These are phyloP conservation scores for Anser brachyrhynchus DNA, from an alignment of 2,113 vertebrate genomes.

Conservation along the genomic window DNA sequence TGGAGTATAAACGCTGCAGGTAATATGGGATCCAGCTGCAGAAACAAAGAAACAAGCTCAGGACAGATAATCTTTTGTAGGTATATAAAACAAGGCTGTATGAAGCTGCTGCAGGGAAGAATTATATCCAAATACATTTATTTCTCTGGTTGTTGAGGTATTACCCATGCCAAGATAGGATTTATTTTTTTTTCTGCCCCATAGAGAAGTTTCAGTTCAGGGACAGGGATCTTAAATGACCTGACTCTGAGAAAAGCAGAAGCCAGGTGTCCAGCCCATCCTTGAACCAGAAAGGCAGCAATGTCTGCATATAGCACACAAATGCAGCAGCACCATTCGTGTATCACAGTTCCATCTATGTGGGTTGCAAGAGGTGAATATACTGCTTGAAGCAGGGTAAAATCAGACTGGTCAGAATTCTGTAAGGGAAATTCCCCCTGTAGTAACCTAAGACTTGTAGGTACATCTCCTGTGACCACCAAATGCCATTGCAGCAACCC, in stretches of 20 bases:
- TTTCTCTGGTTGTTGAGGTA: neutral
- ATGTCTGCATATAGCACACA: neutral
- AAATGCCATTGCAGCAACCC: neutral
- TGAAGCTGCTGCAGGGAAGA: neutral
- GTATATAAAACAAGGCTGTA: neutral
- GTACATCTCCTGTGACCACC: neutral
- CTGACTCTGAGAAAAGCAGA: neutral
- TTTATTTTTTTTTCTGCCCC: neutral
- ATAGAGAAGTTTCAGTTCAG: neutral
- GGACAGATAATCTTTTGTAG: neutral
- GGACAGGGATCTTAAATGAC: neutral
- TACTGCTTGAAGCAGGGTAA: no score
- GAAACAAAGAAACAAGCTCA: neutral
- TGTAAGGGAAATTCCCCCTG: neutral
- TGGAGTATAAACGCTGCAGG: neutral
- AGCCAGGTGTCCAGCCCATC: no score
- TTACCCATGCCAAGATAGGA: neutral
- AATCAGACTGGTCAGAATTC: neutral
- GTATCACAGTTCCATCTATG: neutral
- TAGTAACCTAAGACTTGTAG: neutral
- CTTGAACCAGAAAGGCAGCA: neutral
- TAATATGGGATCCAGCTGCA: neutral
- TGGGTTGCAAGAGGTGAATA: no score
- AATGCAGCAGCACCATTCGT: neutral
- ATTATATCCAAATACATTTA: neutral